Percentiles rank a stretch among this genome's conserved stretches.
phyloP scores from a whole-genome alignment of 2,113 vertebrate species.

The Podarcis muralis region DNA sequence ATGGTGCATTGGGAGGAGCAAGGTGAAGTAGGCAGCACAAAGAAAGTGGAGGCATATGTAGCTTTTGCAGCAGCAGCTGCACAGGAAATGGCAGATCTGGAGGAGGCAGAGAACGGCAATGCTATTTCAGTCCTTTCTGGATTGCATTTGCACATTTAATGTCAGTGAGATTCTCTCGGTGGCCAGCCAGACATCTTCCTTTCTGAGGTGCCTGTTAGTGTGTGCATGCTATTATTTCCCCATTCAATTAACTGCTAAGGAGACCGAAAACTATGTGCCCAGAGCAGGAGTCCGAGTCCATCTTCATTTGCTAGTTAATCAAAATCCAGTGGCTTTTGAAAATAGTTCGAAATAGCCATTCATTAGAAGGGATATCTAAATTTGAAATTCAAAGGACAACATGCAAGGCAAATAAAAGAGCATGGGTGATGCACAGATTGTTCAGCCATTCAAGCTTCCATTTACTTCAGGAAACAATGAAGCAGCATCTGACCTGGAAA shows the following conservation, averaged over 20 bases:
- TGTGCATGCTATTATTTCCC: constrained; percentile 76
- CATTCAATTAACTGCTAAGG: constrained; percentile 92
- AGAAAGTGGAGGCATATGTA: neutral
- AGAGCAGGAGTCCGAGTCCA: constrained; percentile 65
- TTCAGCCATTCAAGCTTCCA: constrained; percentile 21
- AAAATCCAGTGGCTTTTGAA: constrained; percentile 81
- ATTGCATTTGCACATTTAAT: constrained; percentile 68
- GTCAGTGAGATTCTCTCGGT: constrained; percentile 72
- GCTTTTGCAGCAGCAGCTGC: constrained; percentile 60
- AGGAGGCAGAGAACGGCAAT: constrained; percentile 30
- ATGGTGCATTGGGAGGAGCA: neutral
- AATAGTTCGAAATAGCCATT: constrained; percentile 79
- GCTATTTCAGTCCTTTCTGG: constrained; percentile 47
- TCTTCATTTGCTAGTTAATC: constrained; percentile 80
- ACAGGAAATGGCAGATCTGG: constrained; percentile 44
- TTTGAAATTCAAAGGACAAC: constrained; percentile 80
- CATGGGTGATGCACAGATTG: constrained; percentile 29
- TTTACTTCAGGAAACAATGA: constrained; percentile 39
- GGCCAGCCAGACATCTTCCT: constrained; percentile 70
- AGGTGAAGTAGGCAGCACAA: neutral
- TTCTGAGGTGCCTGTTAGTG: constrained; percentile 51
- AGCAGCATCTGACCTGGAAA: neutral
- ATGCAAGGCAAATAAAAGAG: constrained; percentile 63
- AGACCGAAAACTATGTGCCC: constrained; percentile 79
- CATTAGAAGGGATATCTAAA: constrained; percentile 83